These are phyloP conservation scores for Solea senegalensis DNA, from an alignment of 2,113 vertebrate genomes.

Conservation along the genomic window DNA sequence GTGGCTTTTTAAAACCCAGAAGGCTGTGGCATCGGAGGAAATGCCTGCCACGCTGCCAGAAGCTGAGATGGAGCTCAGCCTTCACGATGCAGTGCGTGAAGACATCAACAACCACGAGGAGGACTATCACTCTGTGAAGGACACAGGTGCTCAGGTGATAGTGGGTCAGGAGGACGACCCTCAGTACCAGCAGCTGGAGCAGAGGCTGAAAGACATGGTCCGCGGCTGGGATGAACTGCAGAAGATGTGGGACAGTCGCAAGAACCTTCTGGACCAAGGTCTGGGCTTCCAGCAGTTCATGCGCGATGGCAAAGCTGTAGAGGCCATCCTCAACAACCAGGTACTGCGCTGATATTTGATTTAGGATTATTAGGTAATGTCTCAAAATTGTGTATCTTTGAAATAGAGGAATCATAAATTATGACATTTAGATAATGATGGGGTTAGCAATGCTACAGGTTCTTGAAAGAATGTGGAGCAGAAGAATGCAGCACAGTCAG, in stretches of 20 bases:
- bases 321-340: constrained; percentile 93
- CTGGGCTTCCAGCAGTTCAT: constrained; percentile 92
- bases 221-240: constrained; percentile 88
- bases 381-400: not conserved
- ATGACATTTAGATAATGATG: constrained; percentile 17
- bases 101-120: constrained; percentile 85
- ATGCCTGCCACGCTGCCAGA: constrained; percentile 85
- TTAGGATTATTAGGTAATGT: not conserved
- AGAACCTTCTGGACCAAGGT: constrained; percentile 86
- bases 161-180: constrained; percentile 86
- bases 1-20: constrained; percentile 92
- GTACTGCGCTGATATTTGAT: constrained; percentile 66
- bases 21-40: constrained; percentile 89
- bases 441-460: constrained; percentile 19
- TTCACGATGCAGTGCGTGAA: constrained; percentile 81
- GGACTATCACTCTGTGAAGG: constrained; percentile 80
- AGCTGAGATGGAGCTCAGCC: constrained; percentile 87
- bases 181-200: constrained; percentile 88
- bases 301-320: constrained; percentile 89
- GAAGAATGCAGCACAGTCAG: constrained; percentile 45
- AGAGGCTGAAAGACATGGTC: constrained; percentile 87
- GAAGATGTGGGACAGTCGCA: constrained; percentile 90
- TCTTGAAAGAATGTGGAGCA: constrained; percentile 35
- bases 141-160: constrained; percentile 82
- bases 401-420: not conserved